These are phyloP conservation scores for Trichogramma pretiosum DNA, from an alignment of 1,140 invertebrate species.

Conservation along the genomic window DNA sequence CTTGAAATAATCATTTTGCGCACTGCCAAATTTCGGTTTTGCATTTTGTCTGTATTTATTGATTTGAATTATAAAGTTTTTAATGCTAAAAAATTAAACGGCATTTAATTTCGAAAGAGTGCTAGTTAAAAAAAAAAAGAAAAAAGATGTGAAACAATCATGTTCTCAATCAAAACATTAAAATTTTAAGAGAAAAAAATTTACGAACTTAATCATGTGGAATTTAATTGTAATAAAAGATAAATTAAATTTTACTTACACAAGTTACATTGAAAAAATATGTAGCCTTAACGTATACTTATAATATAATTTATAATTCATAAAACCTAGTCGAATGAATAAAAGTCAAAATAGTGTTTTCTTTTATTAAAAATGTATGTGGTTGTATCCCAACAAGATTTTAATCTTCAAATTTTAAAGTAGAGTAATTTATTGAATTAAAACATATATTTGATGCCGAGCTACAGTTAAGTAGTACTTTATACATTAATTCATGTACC, in stretches of 20 bases:
- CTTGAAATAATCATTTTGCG: not conserved
- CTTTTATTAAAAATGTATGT: slow-evolving; percentile 6
- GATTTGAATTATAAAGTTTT: too few relatives aligned
- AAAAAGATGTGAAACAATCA: not conserved
- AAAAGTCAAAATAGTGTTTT: slow-evolving; percentile 15
- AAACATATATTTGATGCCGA: not conserved
- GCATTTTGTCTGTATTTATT: too few relatives aligned
- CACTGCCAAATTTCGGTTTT: not conserved
- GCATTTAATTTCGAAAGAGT: too few relatives aligned
- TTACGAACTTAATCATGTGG: not conserved
- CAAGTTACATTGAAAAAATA: not conserved
- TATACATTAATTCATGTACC: not conserved
- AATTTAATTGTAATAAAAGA: not conserved
- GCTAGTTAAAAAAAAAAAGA: too few relatives aligned
- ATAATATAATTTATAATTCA: slow-evolving; percentile 11
- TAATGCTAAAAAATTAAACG: too few relatives aligned
- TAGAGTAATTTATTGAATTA: not conserved
- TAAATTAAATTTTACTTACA: not conserved
- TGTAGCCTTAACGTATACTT: not conserved
- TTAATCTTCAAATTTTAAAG: not conserved
- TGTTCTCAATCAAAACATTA: not conserved
- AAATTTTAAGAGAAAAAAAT: not conserved
- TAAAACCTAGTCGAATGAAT: slow-evolving; percentile 18
- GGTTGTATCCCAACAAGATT: not conserved
- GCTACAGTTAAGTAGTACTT: not conserved